Base-by-base conservation (phyloP, 2,113 vertebrate species). In the Psephotus haematonotus region DNA sequence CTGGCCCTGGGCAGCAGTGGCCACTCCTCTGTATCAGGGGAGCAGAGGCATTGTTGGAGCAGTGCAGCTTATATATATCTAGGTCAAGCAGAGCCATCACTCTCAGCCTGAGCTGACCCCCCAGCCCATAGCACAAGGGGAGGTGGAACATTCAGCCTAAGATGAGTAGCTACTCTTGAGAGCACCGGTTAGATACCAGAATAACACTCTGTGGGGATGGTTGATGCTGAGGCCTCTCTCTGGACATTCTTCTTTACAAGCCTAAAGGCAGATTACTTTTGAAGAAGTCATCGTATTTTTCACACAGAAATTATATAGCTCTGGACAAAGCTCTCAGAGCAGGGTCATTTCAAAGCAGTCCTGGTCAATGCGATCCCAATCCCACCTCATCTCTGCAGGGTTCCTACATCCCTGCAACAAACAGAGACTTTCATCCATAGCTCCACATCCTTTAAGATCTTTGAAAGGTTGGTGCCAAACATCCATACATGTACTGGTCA, bases 101-200 rank as follows among this genome's bases (percentile, higher is more conserved):
- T 59, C 43, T 31, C 50, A 7, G 49, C 1, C 25, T 0, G 0
- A 28, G 60, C 14, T 29, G 68, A 33, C 20, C 19, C 22, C 5
- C 11, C 67, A 57, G 37, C 6, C 24, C 37, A 6, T 7, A 39
- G 28, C 13, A 3, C 0, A 1, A 55, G n/a, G 25, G 5, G 5
- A 6, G n/a, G 25, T 23, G 2, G 7, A 57, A 27, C 29, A 6
- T 50, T 44, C 24, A 29, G 29, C 16, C 62, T n/a, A 29, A 55
- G 80, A n/a, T 9, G 39, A 87, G n/a, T 3, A 74, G 64, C 9
- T 47, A 1, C 23, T 57, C 28, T 35, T 60, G 64, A 49, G 78
- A 55, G 3, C 35, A 76, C 25, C 37, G 17, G 55, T 71, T 27
- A 37, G 31, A 19, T 27, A 14, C 2, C 24, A 19, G 55, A 59